Evolutionary conservation across 1,140 invertebrate species (phyloP), one percentile per base, ranked within the genome.

Genomic region (Elysia chlorotica): DNA sequence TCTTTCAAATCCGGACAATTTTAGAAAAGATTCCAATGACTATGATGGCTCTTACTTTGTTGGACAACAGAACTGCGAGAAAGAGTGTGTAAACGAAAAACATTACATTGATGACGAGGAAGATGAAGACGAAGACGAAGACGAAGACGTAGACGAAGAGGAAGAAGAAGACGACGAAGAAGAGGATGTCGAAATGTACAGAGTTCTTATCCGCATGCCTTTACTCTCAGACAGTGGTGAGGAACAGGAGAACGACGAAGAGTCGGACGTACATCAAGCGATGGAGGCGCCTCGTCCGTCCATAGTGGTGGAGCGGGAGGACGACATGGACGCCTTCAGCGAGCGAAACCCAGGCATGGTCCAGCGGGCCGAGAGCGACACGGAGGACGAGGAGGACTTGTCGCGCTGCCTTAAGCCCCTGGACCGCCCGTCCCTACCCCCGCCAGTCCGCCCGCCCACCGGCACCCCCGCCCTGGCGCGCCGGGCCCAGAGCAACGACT

Each of bases 171-270:
- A 65, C 31, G 74, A 75, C 23, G 66, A 73, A 2, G 75, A 76
- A 17, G 68, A 73, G 30, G 75, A 73, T 0, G 54, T 19, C 38
- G 71, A 37, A 5, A 86, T 97, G 6, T 97, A 97, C 89, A 97
- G 96, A 65, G 97, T 97, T 82, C 86, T 98, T 71, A 98, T 97
- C 76, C 90, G 92, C 78, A 88, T 98, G 75, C 95, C 95, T 1
- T 71, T n/a, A n/a, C n/a, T n/a, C n/a, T n/a, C n/a, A n/a, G n/a
- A n/a, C n/a, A n/a, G n/a, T n/a, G n/a, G n/a, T n/a, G n/a, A n/a
- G n/a, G n/a, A n/a, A n/a, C n/a, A 87, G 3, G 90, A 90, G 17
- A 48, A 48, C 25, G 69, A 62, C 10, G 62, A 25, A 25, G 71
- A 75, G 25, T 56, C 36, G 14, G 53, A 62, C 59, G 28, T 35